Evolutionary conservation across 2,888 invertebrate species (phyloP).

Genomic region (Drosophila pullipes): DNA sequence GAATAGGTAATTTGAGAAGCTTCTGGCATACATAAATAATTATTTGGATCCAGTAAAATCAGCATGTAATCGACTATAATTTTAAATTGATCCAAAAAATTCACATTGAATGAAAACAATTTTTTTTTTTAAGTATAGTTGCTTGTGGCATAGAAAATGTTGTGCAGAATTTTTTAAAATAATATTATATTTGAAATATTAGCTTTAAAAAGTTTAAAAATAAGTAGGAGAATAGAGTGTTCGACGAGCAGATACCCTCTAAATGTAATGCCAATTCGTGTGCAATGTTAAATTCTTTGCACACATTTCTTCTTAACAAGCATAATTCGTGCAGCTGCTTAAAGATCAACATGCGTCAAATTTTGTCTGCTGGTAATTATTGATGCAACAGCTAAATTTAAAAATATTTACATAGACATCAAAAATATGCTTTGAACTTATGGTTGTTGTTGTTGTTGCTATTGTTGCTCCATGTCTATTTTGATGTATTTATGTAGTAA

Average conservation of each 20-base stretch:
- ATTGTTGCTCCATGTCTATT: slow-evolving; percentile 28
- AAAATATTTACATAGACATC: slow-evolving; percentile 50
- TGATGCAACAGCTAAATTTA: slow-evolving; percentile 49
- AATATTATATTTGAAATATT: neutral
- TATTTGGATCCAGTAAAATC: neutral
- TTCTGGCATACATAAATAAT: neutral
- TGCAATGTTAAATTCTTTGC: neutral
- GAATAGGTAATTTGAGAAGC: slow-evolving; percentile 59
- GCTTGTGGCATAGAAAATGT: neutral
- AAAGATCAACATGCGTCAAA: slow-evolving; percentile 50
- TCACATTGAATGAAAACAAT: neutral
- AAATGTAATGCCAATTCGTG: neutral
- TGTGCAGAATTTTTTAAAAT: neutral
- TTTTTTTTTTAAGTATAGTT: neutral
- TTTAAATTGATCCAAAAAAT: neutral
- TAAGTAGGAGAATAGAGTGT: neutral
- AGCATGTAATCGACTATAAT: neutral
- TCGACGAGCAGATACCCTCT: neutral
- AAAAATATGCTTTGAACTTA: slow-evolving; percentile 58
- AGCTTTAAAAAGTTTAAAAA: neutral
- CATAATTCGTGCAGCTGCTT: slow-evolving; percentile 45
- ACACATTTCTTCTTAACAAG: slow-evolving; percentile 7
- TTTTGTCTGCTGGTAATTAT: slow-evolving; percentile 15
- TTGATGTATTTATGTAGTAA: slow-evolving; percentile 48
- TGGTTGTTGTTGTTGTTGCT: slow-evolving; percentile 32